phyloP scores from a whole-genome alignment of 2,888 invertebrate species.

The Epirrhoe tristata region DNA sequence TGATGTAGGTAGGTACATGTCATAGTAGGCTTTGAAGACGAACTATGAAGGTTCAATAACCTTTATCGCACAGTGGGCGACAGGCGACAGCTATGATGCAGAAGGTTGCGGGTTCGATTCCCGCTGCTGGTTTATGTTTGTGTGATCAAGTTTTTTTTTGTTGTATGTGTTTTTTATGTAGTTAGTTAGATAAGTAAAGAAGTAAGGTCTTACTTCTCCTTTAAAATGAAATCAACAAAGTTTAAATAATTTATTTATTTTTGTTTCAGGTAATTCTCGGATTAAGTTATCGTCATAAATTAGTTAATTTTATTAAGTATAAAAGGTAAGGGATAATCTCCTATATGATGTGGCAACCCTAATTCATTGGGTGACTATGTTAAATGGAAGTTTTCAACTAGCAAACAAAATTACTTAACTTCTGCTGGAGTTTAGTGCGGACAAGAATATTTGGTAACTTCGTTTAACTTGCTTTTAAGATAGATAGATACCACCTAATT shows the following conservation, averaged over 20 bases:
- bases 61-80: no score
- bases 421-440: constrained; percentile 23
- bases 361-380: constrained; percentile 44
- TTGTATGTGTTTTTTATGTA: no score
- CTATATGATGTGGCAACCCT: constrained; percentile 40
- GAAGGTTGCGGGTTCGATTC: no score
- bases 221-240: neutral
- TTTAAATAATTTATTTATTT: neutral
- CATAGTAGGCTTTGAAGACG: no score
- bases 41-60: no score
- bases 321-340: neutral
- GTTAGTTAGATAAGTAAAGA: no score
- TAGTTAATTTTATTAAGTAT: neutral
- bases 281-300: neutral
- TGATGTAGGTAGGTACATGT: no score
- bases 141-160: no score
- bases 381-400: constrained; percentile 44
- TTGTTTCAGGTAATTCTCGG: neutral
- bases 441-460: constrained; percentile 9
- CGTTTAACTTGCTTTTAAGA: neutral
- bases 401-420: constrained; percentile 47
- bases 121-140: no score
- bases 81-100: no score
- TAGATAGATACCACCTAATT: neutral
- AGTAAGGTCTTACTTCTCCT: no score